Percentiles rank a stretch among this genome's conserved stretches.
phyloP scores from a whole-genome alignment of 2,797 vertebrate species.

The Megaceryle alcyon region DNA sequence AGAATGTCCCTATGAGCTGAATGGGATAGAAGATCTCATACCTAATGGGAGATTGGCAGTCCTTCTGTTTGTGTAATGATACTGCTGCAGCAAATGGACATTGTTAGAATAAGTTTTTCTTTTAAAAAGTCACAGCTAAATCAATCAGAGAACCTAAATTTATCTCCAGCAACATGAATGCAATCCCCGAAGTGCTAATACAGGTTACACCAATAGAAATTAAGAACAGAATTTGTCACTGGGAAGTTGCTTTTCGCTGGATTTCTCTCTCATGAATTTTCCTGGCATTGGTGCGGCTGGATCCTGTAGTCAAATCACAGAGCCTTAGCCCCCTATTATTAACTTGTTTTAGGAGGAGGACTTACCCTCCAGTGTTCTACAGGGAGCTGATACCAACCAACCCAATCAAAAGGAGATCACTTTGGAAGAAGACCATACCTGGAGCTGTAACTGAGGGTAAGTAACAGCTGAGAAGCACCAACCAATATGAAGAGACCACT shows the following conservation, averaged over 20 bases:
- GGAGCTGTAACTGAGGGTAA: background rate
- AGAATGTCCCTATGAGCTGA: background rate
- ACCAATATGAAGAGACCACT: background rate
- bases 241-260: background rate
- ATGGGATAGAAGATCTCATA: background rate
- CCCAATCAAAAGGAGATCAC: background rate
- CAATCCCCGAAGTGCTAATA: background rate
- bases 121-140: background rate
- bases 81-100: background rate
- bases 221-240: background rate
- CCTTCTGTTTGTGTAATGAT: conserved; percentile 10
- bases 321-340: background rate
- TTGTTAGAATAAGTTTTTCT: background rate
- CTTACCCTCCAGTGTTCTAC: background rate
- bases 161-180: background rate
- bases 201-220: background rate
- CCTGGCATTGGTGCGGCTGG: background rate
- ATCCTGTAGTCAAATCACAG: background rate
- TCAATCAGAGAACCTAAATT: background rate
- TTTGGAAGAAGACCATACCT: background rate
- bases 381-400: background rate
- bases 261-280: background rate
- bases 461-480: background rate
- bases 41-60: background rate
- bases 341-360: background rate